These are phyloP conservation scores for Morphnarchus princeps DNA, from an alignment of 2,113 vertebrate species.

Conservation along the genomic window DNA sequence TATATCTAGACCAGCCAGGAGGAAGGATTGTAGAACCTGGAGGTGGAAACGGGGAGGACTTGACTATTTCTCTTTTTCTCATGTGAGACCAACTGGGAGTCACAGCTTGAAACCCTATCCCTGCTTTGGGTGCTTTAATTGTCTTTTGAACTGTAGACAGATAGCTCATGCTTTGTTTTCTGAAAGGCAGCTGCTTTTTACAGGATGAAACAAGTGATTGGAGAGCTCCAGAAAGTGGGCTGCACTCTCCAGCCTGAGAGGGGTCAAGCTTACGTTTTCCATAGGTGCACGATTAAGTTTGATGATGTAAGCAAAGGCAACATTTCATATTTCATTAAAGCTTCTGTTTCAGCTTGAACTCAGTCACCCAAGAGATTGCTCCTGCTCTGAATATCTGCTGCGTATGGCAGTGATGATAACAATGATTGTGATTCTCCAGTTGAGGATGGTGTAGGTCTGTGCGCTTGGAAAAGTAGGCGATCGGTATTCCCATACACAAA, in stretches of 20 bases:
- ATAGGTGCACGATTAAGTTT: not conserved
- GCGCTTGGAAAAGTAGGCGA: not conserved
- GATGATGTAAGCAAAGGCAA: not conserved
- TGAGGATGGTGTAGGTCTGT: not conserved
- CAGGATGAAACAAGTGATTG: not conserved
- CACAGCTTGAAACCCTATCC: not conserved
- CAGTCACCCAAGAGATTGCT: not conserved
- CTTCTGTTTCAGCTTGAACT: not conserved
- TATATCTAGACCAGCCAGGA: not conserved
- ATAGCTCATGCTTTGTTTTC: not conserved
- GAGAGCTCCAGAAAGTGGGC: not conserved
- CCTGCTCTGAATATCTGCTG: not conserved
- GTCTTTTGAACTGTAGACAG: not conserved
- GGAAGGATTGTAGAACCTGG: not conserved
- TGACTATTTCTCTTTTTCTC: not conserved
- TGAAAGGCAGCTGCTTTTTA: not conserved
- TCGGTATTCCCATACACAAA: not conserved
- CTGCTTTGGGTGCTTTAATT: not conserved
- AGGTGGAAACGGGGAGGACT: not conserved
- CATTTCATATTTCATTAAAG: not conserved
- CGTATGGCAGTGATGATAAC: not conserved
- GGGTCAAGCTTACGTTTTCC: not conserved
- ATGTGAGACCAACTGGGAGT: rapidly evolving
- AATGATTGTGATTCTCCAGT: not conserved
- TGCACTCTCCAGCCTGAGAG: not conserved